Evolutionary conservation across 2,113 vertebrate genomes (phyloP), one percentile per base, ranked within the genome.

Genomic region (Ascaphus truei): DNA sequence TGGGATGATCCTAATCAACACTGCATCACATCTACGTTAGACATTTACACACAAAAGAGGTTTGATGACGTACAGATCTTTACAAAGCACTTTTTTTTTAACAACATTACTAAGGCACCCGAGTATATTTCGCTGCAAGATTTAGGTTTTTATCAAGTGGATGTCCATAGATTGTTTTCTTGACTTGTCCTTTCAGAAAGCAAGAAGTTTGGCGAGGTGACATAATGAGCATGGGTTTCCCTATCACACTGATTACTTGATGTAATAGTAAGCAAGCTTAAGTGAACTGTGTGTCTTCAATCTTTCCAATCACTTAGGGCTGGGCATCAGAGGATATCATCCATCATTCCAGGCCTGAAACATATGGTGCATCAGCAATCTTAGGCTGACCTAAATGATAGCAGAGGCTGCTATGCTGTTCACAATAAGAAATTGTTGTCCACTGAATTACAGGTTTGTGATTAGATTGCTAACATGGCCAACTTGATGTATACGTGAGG

Each of bases 281-380:
- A 94, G 93, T 92, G 92, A 94, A 93, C 93, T 94, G 91, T 86
- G 85, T 87, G 87, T 93, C 91, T 93, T 95, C 91, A 92, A 91
- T 95, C 93, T 94, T 90, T 82, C 87, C 91, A 93, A 93, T 95
- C 92, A 96, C 94, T 95, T 93, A 95, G 88, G 89, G 86, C 85
- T 86, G 89, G 89, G 90, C 86, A 90, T 86, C 90, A 86, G 90
- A 81, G 85, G 86, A 85, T 80, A 76, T 86, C 91, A 94, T 96
- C 93, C 93, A 95, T 96, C 94, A 96, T 92, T 85, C 84, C 77
- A 81, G 87, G 88, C 84, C 83, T 83, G 80, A 83, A 90, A 93
- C 90, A 90, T 88, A 89, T 77, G 81, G 87, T 86, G 86, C 90
- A 92, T 94, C 92, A 94, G 90, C 93, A 93, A 84, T 94, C 85